Base-by-base conservation (phyloP, 2,888 invertebrate species). In the Elysia crispata region DNA sequence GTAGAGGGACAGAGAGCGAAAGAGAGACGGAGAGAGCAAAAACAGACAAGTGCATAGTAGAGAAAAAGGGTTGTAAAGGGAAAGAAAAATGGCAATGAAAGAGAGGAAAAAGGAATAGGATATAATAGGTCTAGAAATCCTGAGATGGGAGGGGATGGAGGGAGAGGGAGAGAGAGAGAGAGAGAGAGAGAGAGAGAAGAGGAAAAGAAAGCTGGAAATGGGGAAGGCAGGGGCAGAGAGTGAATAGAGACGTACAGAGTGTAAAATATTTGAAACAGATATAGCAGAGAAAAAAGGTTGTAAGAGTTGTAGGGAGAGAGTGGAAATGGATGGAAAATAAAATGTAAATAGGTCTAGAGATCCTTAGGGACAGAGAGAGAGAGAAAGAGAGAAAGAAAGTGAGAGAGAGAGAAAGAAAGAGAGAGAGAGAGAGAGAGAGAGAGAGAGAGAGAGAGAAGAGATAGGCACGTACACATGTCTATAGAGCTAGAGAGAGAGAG, bases 391-490 rank as follows among this genome's bases (percentile, higher is more conserved):
- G 69, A 69, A 23, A 30, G 54, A 73, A 23, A 73, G 73, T 23
- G 54, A 54, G 50, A 33, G 25, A 25, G 30, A 30, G 30, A 50
- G 54, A 30, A 25, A 73, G 49, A 54, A 50, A 54, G 54, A 49
- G 73, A 73, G 49, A 73, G 23, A 54, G 73, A 73, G 54, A 54
- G 54, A 54, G 28, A 25, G 54, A 23, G 73, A 73, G 73, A 30
- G 54, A 54, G 54, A 73, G 28, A 73, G 73, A 54, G 23, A 23
- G 60, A 60, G 60, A 60, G 60, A 18, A 60, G 60, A 23, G 23
- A 23, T 5, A 23, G 60, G 54, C 13, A 20, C 13, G 54, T 54
- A 54, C 13, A 54, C 13, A 20, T 13, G 20, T 15, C 13, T 23
- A 49, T 41, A 72, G 72, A 49, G 72, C 33, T 11, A 54, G 73